Conservation (phyloP, 2,113 vertebrate genomes). For the Chaetorhynchus papuensis region DNA sequence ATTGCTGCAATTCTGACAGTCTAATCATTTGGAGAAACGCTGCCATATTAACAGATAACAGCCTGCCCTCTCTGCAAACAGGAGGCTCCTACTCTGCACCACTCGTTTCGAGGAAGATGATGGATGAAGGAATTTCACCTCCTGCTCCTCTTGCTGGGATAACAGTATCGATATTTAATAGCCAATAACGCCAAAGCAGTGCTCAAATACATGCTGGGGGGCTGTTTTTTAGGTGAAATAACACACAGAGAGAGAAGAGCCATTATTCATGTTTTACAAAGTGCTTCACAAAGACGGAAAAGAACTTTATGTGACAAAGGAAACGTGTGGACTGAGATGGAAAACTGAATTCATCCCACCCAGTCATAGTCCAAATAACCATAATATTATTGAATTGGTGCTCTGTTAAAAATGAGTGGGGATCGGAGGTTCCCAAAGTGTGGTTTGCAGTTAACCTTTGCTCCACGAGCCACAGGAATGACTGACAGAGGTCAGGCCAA, state of each 20-base stretch:
- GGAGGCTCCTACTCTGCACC: neutral
- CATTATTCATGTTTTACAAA: neutral
- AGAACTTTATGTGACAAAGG: neutral
- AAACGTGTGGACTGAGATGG: neutral
- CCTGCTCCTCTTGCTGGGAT: neutral
- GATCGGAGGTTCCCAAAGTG: neutral
- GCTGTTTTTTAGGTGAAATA: neutral
- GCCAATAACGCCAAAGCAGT: neutral
- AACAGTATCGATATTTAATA: neutral
- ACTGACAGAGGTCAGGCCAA: constrained; percentile 53
- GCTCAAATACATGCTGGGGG: neutral
- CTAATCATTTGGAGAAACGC: constrained; percentile 19
- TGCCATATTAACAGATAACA: constrained; percentile 24
- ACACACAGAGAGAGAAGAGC: neutral
- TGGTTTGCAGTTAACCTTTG: constrained; percentile 37
- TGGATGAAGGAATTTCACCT: neutral
- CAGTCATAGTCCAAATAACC: neutral
- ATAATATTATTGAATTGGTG: neutral
- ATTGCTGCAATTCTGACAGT: constrained; percentile 30
- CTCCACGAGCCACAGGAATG: neutral
- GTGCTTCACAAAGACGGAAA: neutral
- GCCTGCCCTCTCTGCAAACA: neutral
- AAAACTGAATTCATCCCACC: neutral
- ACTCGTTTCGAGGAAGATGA: neutral
- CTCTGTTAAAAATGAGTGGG: neutral